Percentiles rank a stretch among this genome's conserved stretches.
Conservation (phyloP, 2,888 invertebrate species). For the Tetramorium bicarinatum region DNA sequence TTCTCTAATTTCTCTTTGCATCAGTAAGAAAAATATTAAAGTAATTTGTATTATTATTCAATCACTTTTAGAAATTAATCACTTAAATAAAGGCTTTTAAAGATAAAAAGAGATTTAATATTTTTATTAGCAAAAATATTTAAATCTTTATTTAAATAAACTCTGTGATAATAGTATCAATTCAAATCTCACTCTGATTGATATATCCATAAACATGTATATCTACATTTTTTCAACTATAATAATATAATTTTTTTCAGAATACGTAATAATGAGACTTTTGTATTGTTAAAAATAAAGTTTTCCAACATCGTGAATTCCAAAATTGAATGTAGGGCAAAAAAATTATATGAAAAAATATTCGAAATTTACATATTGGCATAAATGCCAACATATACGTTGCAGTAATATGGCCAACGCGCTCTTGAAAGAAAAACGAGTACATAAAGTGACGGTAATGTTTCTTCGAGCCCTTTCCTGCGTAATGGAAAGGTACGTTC, state of each 20-base stretch:
- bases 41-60: no score
- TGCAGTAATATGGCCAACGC: background rate
- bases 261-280: background rate
- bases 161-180: no score
- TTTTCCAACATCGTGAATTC: background rate
- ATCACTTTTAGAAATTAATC: no score
- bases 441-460: slow-evolving; percentile 37
- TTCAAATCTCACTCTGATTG: no score
- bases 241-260: background rate
- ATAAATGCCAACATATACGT: background rate
- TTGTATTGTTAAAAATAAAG: slow-evolving; percentile 6
- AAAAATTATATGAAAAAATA: background rate
- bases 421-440: slow-evolving; percentile 22
- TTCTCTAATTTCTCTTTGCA: no score
- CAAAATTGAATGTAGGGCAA: background rate
- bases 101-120: no score
- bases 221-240: background rate
- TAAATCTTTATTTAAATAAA: no score
- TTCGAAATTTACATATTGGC: background rate
- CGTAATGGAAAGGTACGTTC: slow-evolving; percentile 73
- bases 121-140: no score
- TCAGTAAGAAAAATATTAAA: no score
- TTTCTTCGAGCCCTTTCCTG: slow-evolving; percentile 69
- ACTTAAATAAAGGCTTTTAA: no score
- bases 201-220: background rate